Conservation (phyloP, 2,113 vertebrate species). For the Sylvilagus bachmani region DNA sequence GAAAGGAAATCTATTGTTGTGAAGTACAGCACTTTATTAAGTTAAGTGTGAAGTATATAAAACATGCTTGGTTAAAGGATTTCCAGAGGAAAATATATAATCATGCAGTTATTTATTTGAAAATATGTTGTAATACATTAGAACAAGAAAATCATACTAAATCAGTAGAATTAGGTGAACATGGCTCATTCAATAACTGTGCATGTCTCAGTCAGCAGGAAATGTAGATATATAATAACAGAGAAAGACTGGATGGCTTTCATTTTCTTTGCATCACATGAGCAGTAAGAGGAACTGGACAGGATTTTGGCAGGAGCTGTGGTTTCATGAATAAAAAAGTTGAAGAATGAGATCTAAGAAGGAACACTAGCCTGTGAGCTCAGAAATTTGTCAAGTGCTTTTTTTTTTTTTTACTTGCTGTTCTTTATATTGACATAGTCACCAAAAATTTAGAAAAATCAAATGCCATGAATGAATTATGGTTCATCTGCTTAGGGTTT, state of each 20-base stretch:
- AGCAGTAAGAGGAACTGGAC: background rate
- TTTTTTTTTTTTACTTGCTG: background rate
- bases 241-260: background rate
- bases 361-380: background rate
- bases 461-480: background rate
- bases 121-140: conserved; percentile 67
- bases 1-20: conserved; percentile 11
- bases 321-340: background rate
- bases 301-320: background rate
- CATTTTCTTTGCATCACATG: background rate
- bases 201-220: conserved; percentile 4
- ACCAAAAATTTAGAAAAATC: background rate
- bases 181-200: conserved; percentile 58
- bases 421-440: background rate
- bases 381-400: background rate
- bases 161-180: conserved; percentile 62
- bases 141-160: conserved; percentile 46
- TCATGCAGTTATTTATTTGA: conserved; percentile 38
- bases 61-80: conserved; percentile 32
- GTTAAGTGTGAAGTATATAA: conserved; percentile 60
- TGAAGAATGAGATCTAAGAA: background rate
- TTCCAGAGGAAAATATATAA: conserved; percentile 54
- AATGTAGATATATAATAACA: conserved; percentile 44
- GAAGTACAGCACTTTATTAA: conserved; percentile 25
- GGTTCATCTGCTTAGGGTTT: background rate